phyloP scores from a whole-genome alignment of 2,888 invertebrate species.

The Taenaris catops region DNA sequence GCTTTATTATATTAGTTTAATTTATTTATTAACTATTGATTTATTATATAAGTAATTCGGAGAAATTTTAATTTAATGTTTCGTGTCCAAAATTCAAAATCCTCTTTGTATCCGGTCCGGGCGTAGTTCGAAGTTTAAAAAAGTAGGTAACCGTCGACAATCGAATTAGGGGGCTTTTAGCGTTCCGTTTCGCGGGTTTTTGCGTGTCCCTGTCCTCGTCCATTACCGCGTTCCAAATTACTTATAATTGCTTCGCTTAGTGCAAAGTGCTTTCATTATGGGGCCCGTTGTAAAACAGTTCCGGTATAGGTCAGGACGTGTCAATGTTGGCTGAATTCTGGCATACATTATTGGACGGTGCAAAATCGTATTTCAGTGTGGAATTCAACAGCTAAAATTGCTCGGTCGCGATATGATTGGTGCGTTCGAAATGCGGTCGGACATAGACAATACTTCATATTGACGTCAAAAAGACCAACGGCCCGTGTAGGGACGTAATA shows the following conservation, averaged over 20 bases:
- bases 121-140: conserved; percentile 50
- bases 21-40: too few species aligned
- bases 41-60: too few species aligned
- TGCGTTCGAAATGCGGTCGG: conserved; percentile 31
- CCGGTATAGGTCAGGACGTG: conserved; percentile 46
- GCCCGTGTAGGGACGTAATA: conserved; percentile 51
- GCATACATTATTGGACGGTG: conserved; percentile 38
- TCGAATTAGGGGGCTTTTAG: conserved; percentile 78
- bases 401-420: conserved; percentile 24
- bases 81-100: conserved; percentile 21
- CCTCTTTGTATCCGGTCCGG: conserved; percentile 37
- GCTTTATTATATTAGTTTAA: too few species aligned
- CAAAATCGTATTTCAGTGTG: conserved; percentile 23
- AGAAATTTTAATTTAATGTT: too few species aligned
- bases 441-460: conserved; percentile 49
- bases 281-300: conserved; percentile 49
- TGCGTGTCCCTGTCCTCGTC: conserved; percentile 74
- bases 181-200: conserved; percentile 74
- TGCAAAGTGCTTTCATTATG: conserved; percentile 78
- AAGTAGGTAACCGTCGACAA: conserved; percentile 59
- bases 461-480: conserved; percentile 59
- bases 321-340: conserved; percentile 45
- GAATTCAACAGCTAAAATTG: conserved; percentile 25
- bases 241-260: conserved; percentile 79
- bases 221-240: conserved; percentile 74